phyloP scores from a whole-genome alignment of 2,888 invertebrate species.

The Ophioninae sp. region DNA sequence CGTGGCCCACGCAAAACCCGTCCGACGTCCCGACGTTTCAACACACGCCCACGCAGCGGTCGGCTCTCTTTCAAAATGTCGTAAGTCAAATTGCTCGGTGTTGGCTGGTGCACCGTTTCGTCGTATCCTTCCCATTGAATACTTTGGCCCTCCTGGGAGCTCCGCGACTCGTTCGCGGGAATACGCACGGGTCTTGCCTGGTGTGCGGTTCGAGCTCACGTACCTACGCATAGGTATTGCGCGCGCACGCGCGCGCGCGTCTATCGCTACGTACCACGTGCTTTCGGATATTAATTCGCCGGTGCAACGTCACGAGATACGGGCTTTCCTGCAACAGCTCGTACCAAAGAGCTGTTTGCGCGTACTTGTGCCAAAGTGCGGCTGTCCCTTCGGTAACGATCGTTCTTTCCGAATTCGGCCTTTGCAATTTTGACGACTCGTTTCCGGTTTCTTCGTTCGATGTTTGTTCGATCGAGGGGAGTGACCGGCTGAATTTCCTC shows the following conservation, averaged over 20 bases:
- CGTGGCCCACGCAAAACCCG: slow-evolving; percentile 78
- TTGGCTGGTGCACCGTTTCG: slow-evolving; percentile 71
- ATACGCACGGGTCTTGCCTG: neutral
- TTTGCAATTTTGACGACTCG: neutral
- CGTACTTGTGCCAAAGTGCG: slow-evolving; percentile 32
- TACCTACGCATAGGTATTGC: neutral
- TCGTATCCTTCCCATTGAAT: slow-evolving; percentile 67
- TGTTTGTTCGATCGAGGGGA: neutral
- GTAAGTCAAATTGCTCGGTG: slow-evolving; percentile 78
- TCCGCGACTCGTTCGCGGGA: slow-evolving; percentile 5
- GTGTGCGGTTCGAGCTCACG: neutral
- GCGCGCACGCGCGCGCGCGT: slow-evolving; percentile 8
- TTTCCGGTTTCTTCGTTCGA: neutral
- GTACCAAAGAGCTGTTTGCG: too few relatives aligned
- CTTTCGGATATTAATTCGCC: slow-evolving; percentile 42
- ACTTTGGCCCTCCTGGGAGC: slow-evolving; percentile 34
- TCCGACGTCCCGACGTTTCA: slow-evolving; percentile 79
- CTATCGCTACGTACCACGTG: slow-evolving; percentile 37
- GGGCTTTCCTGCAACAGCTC: slow-evolving; percentile 30
- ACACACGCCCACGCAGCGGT: slow-evolving; percentile 77
- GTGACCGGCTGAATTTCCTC: neutral
- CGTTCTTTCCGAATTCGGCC: slow-evolving; percentile 7
- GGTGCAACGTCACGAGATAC: slow-evolving; percentile 41
- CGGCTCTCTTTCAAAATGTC: slow-evolving; percentile 78
- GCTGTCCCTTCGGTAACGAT: slow-evolving; percentile 14